Evolutionary conservation across 2,888 invertebrate species (phyloP).

Genomic region (Tinea trinotella): DNA sequence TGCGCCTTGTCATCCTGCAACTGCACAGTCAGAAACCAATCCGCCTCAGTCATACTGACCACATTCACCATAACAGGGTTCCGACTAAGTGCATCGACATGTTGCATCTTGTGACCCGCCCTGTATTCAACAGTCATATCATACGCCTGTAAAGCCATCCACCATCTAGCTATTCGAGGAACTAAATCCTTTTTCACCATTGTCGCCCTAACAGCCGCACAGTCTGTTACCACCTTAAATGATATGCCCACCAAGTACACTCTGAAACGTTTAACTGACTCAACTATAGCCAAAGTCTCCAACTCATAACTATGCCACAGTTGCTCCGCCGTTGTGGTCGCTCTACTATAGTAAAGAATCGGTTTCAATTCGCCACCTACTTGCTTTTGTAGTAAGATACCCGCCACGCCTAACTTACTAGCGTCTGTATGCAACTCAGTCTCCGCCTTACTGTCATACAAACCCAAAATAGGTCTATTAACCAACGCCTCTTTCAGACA

Average conservation of each 20-base stretch:
- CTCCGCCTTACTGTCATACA: conserved; percentile 26
- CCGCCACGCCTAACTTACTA: conserved; percentile 30
- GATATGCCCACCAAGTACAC: conserved; percentile 30
- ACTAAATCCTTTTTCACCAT: conserved; percentile 29
- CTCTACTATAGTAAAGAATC: conserved; percentile 31
- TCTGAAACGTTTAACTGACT: conserved; percentile 31
- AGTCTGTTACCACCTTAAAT: conserved; percentile 33
- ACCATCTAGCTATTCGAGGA: conserved; percentile 33
- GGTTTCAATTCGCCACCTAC: conserved; percentile 21
- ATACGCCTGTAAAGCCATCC: conserved; percentile 32
- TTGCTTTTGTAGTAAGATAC: conserved; percentile 29
- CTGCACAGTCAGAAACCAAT: conserved; percentile 24
- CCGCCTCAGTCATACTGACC: conserved; percentile 20
- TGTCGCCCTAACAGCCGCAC: conserved; percentile 31
- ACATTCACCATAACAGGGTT: conserved; percentile 21
- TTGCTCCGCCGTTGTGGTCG: conserved; percentile 30
- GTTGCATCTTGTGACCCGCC: conserved; percentile 29
- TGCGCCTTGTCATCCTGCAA: too few species aligned
- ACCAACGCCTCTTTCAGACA: conserved; percentile 25
- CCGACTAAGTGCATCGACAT: conserved; percentile 34
- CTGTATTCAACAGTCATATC: conserved; percentile 28
- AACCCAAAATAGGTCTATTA: conserved; percentile 25
- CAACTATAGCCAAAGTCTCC: conserved; percentile 36
- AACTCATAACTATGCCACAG: conserved; percentile 35
- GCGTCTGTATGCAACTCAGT: conserved; percentile 35